These are phyloP conservation scores for Hydropotes inermis DNA, from an alignment of 2,113 vertebrate genomes.

Conservation along the genomic window DNA sequence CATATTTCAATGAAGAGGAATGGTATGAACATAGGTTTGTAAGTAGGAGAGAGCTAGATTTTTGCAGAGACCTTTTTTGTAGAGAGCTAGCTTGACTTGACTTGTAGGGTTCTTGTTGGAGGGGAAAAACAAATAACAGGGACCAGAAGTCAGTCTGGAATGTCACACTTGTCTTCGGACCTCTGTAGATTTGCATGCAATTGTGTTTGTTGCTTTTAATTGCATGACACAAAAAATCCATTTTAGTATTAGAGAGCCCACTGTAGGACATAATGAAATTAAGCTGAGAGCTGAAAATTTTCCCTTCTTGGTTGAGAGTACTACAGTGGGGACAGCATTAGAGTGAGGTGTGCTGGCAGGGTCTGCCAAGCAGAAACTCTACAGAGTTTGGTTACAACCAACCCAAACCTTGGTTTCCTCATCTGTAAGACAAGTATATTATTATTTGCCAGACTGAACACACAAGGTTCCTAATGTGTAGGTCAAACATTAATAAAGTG, in stretches of 20 bases:
- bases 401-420: conserved; percentile 24
- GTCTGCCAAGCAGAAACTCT: background rate
- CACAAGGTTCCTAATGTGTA: background rate
- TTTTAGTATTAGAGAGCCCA: conserved; percentile 26
- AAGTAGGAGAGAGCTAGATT: background rate
- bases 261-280: background rate
- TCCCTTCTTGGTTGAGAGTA: background rate
- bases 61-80: background rate
- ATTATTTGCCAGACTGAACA: background rate
- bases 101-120: background rate
- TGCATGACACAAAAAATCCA: background rate
- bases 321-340: background rate
- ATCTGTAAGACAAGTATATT: background rate
- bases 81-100: background rate
- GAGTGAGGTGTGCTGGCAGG: background rate
- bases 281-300: background rate
- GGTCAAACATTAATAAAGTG: background rate
- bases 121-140: background rate
- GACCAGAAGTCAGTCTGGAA: background rate
- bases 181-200: background rate
- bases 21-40: background rate
- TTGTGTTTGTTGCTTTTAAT: conserved; percentile 35
- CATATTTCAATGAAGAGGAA: background rate
- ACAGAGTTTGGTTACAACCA: background rate
- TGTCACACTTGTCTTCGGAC: background rate